Evolutionary conservation across 2,888 invertebrate species (phyloP).

Genomic region (Cordilura impudica): DNA sequence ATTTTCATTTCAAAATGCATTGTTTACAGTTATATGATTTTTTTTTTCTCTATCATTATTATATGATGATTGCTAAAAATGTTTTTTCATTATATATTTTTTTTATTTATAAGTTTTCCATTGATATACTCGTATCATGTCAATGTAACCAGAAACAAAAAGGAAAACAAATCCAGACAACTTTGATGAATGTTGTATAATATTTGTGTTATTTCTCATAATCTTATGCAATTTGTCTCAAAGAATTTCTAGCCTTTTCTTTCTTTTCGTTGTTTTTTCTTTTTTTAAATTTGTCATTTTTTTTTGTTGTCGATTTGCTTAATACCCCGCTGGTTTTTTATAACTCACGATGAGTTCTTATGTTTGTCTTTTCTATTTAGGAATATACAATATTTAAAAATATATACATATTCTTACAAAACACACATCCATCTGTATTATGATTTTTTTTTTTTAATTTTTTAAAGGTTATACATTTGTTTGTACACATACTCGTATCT

Average conservation of each 20-base stretch:
- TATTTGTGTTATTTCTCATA: not conserved
- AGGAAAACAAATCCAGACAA: not conserved
- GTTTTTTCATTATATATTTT: not conserved
- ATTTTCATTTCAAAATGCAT: not conserved
- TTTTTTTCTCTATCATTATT: not conserved
- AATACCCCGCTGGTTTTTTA: constrained; percentile 35
- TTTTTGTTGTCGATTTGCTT: not conserved
- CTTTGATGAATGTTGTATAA: constrained; percentile 17
- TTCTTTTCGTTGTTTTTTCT: not conserved
- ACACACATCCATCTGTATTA: too few relatives aligned
- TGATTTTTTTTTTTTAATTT: not conserved
- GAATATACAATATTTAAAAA: not conserved
- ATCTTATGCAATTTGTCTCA: constrained; percentile 25
- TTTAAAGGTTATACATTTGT: not conserved
- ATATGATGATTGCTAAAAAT: not conserved
- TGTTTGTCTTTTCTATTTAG: not conserved
- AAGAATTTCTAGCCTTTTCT: not conserved
- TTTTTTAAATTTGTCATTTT: not conserved
- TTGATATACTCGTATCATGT: not conserved
- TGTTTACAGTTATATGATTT: not conserved
- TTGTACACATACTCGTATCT: not conserved
- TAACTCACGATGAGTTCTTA: not conserved
- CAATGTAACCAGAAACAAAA: not conserved
- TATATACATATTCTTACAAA: too few relatives aligned
- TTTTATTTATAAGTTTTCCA: not conserved